phyloP scores from a whole-genome alignment of 1,140 invertebrate species.

The Orussus abietinus region DNA sequence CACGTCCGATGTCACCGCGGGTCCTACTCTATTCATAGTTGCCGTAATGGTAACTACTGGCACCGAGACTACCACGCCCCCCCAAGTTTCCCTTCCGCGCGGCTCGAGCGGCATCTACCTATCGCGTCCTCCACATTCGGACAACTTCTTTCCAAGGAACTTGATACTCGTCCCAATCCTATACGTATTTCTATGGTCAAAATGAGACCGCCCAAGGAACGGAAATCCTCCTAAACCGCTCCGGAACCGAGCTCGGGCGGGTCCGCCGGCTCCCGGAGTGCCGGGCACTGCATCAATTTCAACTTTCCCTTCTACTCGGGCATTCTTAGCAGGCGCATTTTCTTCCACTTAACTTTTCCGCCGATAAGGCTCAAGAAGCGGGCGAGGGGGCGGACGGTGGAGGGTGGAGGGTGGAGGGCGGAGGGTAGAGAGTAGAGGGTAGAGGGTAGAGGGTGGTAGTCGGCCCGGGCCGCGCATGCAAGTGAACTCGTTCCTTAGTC shows the following conservation, averaged over 20 bases:
- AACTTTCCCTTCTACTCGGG: conserved; percentile 30
- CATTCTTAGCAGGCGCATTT: conserved; percentile 40
- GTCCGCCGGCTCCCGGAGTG: conserved; percentile 12
- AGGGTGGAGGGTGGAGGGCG: conserved; percentile 16
- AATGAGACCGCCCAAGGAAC: no score
- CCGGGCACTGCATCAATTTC: conserved; percentile 46
- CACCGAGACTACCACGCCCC: no score
- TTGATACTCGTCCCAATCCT: no score
- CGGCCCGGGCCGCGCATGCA: conserved; percentile 27
- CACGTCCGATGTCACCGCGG: conserved; percentile 33
- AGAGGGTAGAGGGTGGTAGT: conserved; percentile 13
- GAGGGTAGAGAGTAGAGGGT: conserved; percentile 16
- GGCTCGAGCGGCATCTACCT: no score
- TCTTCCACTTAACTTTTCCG: conserved; percentile 50
- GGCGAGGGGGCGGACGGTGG: conserved; percentile 17
- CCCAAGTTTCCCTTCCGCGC: no score
- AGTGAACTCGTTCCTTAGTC: conserved; percentile 49
- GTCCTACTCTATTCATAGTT: conserved; percentile 9
- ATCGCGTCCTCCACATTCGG: no score
- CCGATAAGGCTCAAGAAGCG: conserved; percentile 35
- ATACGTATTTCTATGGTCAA: no score
- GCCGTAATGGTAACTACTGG: no score
- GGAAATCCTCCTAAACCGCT: no score
- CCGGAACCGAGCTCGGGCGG: conserved; percentile 8
- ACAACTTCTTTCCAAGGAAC: no score